These are phyloP conservation scores for Ascaphus truei DNA, from an alignment of 2,113 vertebrate genomes.

Conservation along the genomic window DNA sequence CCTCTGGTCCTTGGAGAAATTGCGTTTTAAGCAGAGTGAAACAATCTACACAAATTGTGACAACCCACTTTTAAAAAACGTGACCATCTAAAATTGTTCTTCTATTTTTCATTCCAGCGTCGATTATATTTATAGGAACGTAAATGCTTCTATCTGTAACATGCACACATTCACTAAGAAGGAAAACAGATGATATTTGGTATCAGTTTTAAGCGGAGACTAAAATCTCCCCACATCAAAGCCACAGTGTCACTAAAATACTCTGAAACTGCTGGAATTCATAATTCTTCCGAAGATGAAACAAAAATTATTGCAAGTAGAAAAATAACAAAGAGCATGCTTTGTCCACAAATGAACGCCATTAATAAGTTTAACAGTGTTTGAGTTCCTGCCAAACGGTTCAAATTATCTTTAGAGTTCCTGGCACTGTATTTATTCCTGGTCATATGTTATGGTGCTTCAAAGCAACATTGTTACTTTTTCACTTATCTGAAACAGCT, in stretches of 20 bases:
- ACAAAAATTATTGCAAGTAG: conserved; percentile 12
- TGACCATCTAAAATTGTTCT: too few relatives aligned
- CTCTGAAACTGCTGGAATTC: conserved; percentile 19
- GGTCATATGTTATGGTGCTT: conserved; percentile 20
- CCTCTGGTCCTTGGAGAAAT: too few relatives aligned
- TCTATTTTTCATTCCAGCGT: too few relatives aligned
- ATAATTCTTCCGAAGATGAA: conserved; percentile 34
- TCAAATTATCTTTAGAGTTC: conserved; percentile 26
- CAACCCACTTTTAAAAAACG: too few relatives aligned
- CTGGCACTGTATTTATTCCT: background rate
- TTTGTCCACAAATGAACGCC: conserved; percentile 24
- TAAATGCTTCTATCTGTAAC: background rate
- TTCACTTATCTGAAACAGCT: conserved; percentile 13
- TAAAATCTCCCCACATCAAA: conserved; percentile 25
- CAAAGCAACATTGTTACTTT: conserved; percentile 24
- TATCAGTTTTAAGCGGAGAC: conserved; percentile 22
- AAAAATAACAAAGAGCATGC: conserved; percentile 18
- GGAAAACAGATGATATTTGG: conserved; percentile 4
- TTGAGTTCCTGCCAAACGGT: conserved; percentile 22
- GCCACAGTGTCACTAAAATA: conserved; percentile 14
- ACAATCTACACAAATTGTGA: too few relatives aligned
- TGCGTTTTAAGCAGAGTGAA: too few relatives aligned
- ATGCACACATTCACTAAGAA: background rate
- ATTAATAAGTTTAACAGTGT: conserved; percentile 17
- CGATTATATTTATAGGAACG: background rate